Conservation (phyloP, 1,140 invertebrate genomes). For the Drosophila elegans region DNA sequence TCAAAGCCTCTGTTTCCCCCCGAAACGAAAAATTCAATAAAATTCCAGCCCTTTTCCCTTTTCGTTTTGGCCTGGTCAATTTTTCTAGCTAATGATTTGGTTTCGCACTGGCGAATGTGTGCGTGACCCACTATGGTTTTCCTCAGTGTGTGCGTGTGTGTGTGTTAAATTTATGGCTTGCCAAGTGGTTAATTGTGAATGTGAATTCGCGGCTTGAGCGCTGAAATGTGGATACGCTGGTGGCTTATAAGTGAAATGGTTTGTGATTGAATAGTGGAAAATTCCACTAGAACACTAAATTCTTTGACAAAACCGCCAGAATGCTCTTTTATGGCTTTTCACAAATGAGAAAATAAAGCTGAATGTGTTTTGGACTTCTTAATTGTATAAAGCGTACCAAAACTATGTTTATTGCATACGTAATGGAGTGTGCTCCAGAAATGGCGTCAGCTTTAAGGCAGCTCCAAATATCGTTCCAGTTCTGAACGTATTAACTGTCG, state of each 20-base stretch:
- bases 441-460: background rate
- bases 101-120: slow-evolving; percentile 45
- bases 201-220: slow-evolving; percentile 54
- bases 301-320: background rate
- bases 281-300: slow-evolving; percentile 1
- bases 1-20: background rate
- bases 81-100: slow-evolving; percentile 80
- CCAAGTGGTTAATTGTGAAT: slow-evolving; percentile 80
- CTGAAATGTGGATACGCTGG: slow-evolving; percentile 55
- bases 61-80: slow-evolving; percentile 59
- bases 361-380: background rate
- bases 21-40: slow-evolving; percentile 51
- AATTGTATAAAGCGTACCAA: no score
- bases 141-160: slow-evolving; percentile 40
- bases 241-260: slow-evolving; percentile 48
- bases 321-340: background rate
- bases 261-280: slow-evolving; percentile 33
- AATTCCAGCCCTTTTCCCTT: slow-evolving; percentile 5
- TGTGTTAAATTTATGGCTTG: slow-evolving; percentile 78
- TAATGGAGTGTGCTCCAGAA: no score
- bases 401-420: no score
- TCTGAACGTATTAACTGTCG: background rate
- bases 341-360: background rate
- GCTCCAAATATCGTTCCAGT: background rate
- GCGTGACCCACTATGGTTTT: slow-evolving; percentile 38